phyloP scores from a whole-genome alignment of 2,888 invertebrate species.

The Heliconius charithonia region DNA sequence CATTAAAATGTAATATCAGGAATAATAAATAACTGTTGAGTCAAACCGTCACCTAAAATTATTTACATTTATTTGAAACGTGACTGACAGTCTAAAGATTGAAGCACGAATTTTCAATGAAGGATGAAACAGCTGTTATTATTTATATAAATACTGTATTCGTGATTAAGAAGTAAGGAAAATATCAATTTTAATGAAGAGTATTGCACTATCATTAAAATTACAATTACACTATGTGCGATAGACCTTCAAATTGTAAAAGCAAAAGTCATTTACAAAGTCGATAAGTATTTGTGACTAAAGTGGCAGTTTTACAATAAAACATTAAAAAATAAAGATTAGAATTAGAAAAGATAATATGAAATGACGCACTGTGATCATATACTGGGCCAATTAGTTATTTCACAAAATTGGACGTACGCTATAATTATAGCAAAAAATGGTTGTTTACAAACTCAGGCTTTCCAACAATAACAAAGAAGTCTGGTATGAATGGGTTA shows the following conservation, averaged over 20 bases:
- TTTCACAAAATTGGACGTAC: no score
- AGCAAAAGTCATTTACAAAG: not conserved
- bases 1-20: not conserved
- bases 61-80: constrained; percentile 43
- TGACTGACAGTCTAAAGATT: constrained; percentile 45
- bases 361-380: not conserved
- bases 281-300: not conserved
- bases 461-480: no score
- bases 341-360: no score
- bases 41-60: constrained; percentile 35
- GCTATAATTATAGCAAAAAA: no score
- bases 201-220: constrained; percentile 16
- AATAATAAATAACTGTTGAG: constrained; percentile 22
- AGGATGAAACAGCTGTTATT: constrained; percentile 41
- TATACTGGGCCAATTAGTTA: not conserved
- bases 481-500: no score
- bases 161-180: constrained; percentile 43
- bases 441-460: no score
- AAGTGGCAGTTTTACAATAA: not conserved
- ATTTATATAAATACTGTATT: constrained; percentile 40
- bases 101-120: constrained; percentile 45
- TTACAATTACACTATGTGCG: not conserved
- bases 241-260: not conserved
- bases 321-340: no score
- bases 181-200: constrained; percentile 25